phyloP scores from a whole-genome alignment of 2,888 invertebrate genomes.

The Volucella bombylans region DNA sequence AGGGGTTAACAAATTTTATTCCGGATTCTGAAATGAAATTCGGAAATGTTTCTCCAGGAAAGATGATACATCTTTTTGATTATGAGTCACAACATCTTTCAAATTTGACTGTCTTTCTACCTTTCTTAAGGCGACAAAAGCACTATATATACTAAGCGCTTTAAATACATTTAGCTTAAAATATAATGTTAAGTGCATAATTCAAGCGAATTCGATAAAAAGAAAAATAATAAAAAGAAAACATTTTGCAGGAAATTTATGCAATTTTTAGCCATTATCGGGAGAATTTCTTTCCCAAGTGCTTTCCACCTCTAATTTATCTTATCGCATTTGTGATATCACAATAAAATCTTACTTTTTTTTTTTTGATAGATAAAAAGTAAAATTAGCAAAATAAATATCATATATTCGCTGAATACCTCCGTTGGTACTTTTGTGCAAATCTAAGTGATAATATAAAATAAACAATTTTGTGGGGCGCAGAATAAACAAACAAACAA shows the following conservation, averaged over 20 bases:
- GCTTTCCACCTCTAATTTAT: constrained; percentile 30
- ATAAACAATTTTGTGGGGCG: constrained; percentile 3
- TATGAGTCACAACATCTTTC: too few relatives aligned
- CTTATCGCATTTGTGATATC: constrained; percentile 60
- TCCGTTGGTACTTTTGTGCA: constrained; percentile 10
- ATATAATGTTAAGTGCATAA: not conserved
- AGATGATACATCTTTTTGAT: too few relatives aligned
- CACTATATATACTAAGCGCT: not conserved
- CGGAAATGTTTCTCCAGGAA: too few relatives aligned
- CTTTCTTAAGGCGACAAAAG: too few relatives aligned
- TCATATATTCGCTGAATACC: constrained; percentile 32
- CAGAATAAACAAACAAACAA: constrained; percentile 24
- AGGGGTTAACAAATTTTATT: too few relatives aligned
- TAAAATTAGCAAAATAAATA: constrained; percentile 43
- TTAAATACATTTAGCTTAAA: not conserved
- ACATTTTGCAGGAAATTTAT: constrained; percentile 1
- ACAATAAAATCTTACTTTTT: constrained; percentile 14
- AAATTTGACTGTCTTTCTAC: too few relatives aligned
- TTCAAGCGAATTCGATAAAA: not conserved
- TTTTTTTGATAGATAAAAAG: constrained; percentile 29
- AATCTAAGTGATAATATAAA: constrained; percentile 21
- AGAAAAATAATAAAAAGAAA: not conserved
- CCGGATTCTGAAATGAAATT: too few relatives aligned
- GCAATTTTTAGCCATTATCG: constrained; percentile 5
- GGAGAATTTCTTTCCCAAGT: constrained; percentile 9